phyloP scores from a whole-genome alignment of 2,113 vertebrate species.

The Lipophrys pholis region DNA sequence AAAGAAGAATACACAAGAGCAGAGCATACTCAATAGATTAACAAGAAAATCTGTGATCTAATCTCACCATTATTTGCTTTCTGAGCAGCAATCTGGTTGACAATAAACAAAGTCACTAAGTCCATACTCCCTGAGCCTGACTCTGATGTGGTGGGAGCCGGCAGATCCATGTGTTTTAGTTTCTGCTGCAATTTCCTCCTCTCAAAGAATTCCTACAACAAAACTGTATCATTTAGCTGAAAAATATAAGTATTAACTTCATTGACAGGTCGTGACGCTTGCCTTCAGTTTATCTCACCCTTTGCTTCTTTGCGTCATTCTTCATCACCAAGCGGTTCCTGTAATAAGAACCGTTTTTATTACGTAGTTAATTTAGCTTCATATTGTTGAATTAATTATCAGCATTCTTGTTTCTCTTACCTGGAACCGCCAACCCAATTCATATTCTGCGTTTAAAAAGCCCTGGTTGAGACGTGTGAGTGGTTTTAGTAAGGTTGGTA shows the following conservation, averaged over 20 bases:
- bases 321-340: conserved; percentile 88
- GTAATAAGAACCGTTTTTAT: background rate
- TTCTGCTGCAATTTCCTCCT: conserved; percentile 89
- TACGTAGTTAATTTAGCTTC: background rate
- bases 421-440: conserved; percentile 91
- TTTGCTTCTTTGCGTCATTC: conserved; percentile 89
- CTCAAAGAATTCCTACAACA: conserved; percentile 93
- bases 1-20: too few relatives aligned
- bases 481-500: too few relatives aligned
- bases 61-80: conserved; percentile 85
- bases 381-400: background rate
- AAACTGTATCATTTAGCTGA: fast-evolving
- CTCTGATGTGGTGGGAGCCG: conserved; percentile 68
- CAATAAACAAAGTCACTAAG: conserved; percentile 89
- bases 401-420: conserved; percentile 65
- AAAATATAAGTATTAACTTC: background rate
- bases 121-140: conserved; percentile 86
- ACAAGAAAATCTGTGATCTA: too few relatives aligned
- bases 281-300: conserved; percentile 69
- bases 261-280: too few relatives aligned
- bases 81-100: conserved; percentile 91
- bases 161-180: conserved; percentile 76
- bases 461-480: too few relatives aligned
- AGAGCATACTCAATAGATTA: too few relatives aligned
- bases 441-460: conserved; percentile 71